A percentile compares a stretch with the other conserved stretches of the same genome.
These are phyloP conservation scores for Dendrolimus kikuchii DNA, from an alignment of 1,140 invertebrate species.

Conservation along the genomic window DNA sequence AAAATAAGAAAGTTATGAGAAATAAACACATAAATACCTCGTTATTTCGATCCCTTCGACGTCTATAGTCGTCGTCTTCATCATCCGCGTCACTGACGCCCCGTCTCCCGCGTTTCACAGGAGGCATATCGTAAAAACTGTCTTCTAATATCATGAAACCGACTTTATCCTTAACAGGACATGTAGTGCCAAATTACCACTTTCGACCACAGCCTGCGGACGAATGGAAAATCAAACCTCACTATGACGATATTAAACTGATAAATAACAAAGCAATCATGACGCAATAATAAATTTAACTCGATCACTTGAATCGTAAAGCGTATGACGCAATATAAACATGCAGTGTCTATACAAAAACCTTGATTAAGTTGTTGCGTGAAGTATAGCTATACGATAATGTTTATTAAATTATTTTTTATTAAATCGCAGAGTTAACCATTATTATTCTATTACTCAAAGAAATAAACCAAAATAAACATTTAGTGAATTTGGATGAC, in stretches of 20 bases:
- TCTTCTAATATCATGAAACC: conserved; percentile 55
- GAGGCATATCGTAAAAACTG: conserved; percentile 45
- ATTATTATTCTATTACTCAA: no score
- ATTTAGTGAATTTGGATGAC: no score
- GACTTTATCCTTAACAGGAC: conserved; percentile 3
- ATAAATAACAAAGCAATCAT: conserved; percentile 3
- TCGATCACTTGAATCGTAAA: neutral
- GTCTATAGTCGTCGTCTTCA: conserved; percentile 85
- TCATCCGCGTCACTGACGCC: conserved; percentile 72
- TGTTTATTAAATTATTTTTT: no score
- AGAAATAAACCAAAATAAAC: no score
- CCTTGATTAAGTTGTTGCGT: no score
- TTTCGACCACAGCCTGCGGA: neutral
- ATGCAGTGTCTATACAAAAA: no score
- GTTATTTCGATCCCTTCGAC: conserved; percentile 88
- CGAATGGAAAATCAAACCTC: neutral
- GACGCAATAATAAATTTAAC: conserved; percentile 6
- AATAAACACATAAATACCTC: conserved; percentile 66
- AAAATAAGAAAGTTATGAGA: no score
- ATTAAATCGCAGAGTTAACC: no score
- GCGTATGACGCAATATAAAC: neutral
- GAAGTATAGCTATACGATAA: no score
- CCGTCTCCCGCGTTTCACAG: conserved; percentile 43
- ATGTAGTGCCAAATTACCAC: neutral
- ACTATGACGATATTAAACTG: neutral